Percentiles rank a stretch among this genome's conserved stretches.
These are phyloP conservation scores for fruit fly (Drosophila melanogaster) DNA, from an alignment of 1,140 invertebrate species.

Conservation along the genomic window Release_6_plus_ISO1_MT NT_033779.5:19725001-19725500, in stretches of 20 bases:
- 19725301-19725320: conserved; percentile 81
- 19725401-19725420: conserved; percentile 57
- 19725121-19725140: conserved; percentile 78
- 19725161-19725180: conserved; percentile 55
- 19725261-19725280: conserved; percentile 51
- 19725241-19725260: conserved; percentile 31
- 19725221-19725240: conserved; percentile 41
- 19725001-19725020: conserved; percentile 40
- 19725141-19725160: conserved; percentile 43
- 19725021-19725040: conserved; percentile 36
- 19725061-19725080: conserved; percentile 46
- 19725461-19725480: conserved; percentile 62
- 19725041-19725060: conserved; percentile 30
- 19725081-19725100: conserved; percentile 59
- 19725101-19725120: conserved; percentile 70
- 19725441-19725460: conserved; percentile 69
- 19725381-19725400: conserved; percentile 73
- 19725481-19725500: conserved; percentile 74
- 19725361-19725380: conserved; percentile 17
- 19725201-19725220: background rate
- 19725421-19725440: conserved; percentile 36
- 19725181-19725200: conserved; percentile 68
- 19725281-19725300: conserved; percentile 63
- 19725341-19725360: conserved; percentile 28
- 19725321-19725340: conserved; percentile 70